Base-by-base conservation (phyloP, 2,113 vertebrate genomes). In the Globicephala melas region DNA sequence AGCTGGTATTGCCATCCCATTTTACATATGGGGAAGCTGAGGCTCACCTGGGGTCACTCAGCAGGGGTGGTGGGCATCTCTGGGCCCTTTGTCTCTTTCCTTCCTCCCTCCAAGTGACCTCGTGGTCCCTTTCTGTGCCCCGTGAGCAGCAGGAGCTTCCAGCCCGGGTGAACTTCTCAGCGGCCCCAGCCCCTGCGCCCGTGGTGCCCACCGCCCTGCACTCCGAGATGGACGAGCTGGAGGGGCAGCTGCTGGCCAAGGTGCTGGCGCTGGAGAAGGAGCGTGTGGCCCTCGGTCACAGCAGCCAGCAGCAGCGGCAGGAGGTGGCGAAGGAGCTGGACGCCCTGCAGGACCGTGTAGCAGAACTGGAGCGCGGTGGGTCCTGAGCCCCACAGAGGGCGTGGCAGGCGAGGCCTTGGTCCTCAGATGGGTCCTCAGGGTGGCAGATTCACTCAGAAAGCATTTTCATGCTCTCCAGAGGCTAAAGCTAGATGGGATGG, bases 251-350 rank as follows among this genome's bases (percentile, higher is more conserved):
- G 94, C 99, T 99, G 97, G 98, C 99, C 96, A 99, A 99, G 98
- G 99, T 99, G 95, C 98, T 99, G 97, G 99, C 99, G 25, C 97
- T 99, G 98, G 99, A 99, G 98, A 99, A 99, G 97, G 99, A 99
- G 95, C 99, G 99, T 0, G 98, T 98, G 23, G 98, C 99, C 88
- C 98, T 99, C 93, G 98, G 98, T 77, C 99, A 98, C 87, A 99
- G 98, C 98, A 99, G 98, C 13, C 98, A 99, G 87, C 99, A 98
- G 82, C 99, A 99, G 89, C 99, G 99, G 44, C 98, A 99, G 82
- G 98, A 99, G 91, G 99, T 99, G 0, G 99, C 99, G 98, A 99
- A 99, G 98, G 99, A 99, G 96, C 98, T 99, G 70, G 99, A 98
- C n/a, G 98, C 98, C 1, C 98, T 99, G 86, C 99, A 99, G 96